A percentile compares a stretch with the other conserved stretches of the same genome.
Conservation (phyloP, 2,113 vertebrate genomes). For the Garra rufa region DNA sequence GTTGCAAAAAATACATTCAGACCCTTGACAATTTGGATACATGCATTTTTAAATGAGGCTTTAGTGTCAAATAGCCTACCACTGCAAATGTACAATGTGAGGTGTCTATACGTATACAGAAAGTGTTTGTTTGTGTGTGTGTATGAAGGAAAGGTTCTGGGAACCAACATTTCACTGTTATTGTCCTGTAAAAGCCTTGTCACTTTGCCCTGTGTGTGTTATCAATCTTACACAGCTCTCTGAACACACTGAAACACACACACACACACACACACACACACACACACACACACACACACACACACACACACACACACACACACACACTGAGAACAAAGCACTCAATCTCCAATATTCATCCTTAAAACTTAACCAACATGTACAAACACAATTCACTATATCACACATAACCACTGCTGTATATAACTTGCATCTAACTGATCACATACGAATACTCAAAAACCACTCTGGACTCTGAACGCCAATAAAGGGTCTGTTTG, state of each 20-base stretch:
- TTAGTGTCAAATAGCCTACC: background rate
- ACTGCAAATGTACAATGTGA: background rate
- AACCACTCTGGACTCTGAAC: constrained; percentile 14
- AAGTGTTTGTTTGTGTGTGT: constrained; percentile 21
- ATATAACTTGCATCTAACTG: background rate
- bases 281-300: constrained; percentile 26
- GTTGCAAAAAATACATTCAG: background rate
- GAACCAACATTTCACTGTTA: background rate
- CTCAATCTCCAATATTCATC: constrained; percentile 5
- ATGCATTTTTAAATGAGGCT: constrained; percentile 27
- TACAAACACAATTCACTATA: background rate
- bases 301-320: constrained; percentile 41
- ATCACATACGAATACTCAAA: background rate
- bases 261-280: constrained; percentile 38
- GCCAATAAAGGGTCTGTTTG: constrained; percentile 3
- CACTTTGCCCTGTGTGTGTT: constrained; percentile 45
- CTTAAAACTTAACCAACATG: constrained; percentile 27
- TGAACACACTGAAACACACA: constrained; percentile 6
- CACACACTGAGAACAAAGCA: constrained; percentile 37
- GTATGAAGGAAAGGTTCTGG: background rate
- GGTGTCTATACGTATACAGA: background rate
- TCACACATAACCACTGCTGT: background rate
- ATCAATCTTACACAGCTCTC: constrained; percentile 46
- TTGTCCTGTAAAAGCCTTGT: constrained; percentile 20
- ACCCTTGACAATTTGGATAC: background rate